Evolutionary conservation across 2,888 invertebrate genomes (phyloP), one percentile per base, ranked within the genome.

Genomic region (Cyclophora albipunctata): DNA sequence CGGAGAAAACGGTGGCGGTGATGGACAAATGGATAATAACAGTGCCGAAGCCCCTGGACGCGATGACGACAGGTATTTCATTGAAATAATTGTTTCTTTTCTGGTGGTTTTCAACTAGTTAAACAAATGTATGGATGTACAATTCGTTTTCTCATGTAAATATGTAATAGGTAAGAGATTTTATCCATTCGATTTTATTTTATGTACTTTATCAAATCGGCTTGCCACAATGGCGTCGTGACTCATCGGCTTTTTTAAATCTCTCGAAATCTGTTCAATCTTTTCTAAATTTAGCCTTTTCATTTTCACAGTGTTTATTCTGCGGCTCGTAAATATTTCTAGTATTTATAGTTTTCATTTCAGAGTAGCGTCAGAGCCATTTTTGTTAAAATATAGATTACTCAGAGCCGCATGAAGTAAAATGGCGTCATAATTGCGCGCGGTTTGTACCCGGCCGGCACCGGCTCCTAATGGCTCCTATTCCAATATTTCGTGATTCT

Each of bases 51-150:
- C 92, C 64, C 92, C 93, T 54, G 93, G 93, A 74, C 93, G 94
- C 76, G 94, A 94, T 89, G 95, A 95, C 85, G 95, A 93, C 91
- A 93, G 93, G 93, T 94, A 92, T 55, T 20, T 58, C 60, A 68
- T 69, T 43, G n/a, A 43, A 20, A 20, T 20, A 20, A 20, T 20
- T 37, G 37, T 37, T 37, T 37, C 37, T 37, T 37, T 20, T 20
- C 20, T 20, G 20, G 20, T 20, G 20, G 20, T 20, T 43, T 33
- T 20, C 43, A n/a, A 20, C 2, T 3, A 3, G 20, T 33, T 43
- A 43, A 20, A 5, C 20, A 20, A 43, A 43, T 5, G 3, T 43
- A 20, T 56, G 53, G 34, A 45, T 54, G 60, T 61, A 71, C 34
- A 34, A 40, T 50, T 5, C 37, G 37, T 7, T 45, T 41, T 48